Percentiles rank a stretch among this genome's conserved stretches.
phyloP scores from a whole-genome alignment of 1,140 invertebrate species.

The Zaprionus vittiger region DNA sequence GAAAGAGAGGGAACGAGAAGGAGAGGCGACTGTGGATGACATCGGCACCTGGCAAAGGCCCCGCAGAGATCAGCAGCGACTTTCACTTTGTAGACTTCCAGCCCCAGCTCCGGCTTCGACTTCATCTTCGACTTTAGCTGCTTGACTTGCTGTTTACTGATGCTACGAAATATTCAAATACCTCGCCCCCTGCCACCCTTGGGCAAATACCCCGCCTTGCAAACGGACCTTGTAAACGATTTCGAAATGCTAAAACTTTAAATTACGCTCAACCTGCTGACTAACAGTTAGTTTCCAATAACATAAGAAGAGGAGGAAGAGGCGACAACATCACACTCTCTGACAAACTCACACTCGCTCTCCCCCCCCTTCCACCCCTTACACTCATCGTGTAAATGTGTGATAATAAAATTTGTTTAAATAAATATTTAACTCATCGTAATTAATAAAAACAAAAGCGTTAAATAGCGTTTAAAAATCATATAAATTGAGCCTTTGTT shows the following conservation, averaged over 20 bases:
- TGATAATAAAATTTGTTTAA: conserved; percentile 57
- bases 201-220: neutral
- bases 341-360: neutral
- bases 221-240: neutral
- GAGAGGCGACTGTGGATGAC: conserved; percentile 19
- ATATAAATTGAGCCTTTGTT: conserved; percentile 64
- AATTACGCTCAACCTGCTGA: conserved; percentile 24
- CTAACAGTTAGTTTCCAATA: neutral
- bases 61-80: conserved; percentile 55
- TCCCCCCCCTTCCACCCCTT: neutral
- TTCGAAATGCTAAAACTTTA: conserved; percentile 19
- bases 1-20: neutral
- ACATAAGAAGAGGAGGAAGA: too few species aligned
- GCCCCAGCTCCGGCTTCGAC: too few species aligned
- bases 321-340: too few species aligned
- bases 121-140: conserved; percentile 19
- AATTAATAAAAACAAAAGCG: conserved; percentile 62
- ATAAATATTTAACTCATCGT: conserved; percentile 68
- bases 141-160: conserved; percentile 32
- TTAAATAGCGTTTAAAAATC: conserved; percentile 57
- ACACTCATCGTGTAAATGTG: conserved; percentile 19
- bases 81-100: conserved; percentile 50
- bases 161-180: conserved; percentile 53
- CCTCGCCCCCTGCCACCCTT: neutral
- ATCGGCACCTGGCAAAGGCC: conserved; percentile 37